Evolutionary conservation across 2,888 invertebrate genomes (phyloP).

Genomic region (Lepidocyrtinus sp.): DNA sequence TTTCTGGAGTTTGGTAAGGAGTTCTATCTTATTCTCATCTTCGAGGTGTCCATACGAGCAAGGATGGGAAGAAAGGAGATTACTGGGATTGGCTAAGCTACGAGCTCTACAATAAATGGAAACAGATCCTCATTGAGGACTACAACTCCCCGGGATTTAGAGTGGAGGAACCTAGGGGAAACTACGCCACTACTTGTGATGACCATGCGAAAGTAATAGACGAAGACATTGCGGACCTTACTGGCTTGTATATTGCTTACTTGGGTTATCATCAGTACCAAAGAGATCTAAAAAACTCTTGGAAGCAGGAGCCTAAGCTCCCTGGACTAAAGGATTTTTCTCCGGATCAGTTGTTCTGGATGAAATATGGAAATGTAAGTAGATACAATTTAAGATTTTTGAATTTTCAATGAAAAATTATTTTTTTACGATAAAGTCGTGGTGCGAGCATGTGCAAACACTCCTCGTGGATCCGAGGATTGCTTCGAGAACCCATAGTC

Average conservation of each 20-base stretch:
- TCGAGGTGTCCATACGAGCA: conserved; percentile 42
- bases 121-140: conserved; percentile 49
- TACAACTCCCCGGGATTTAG: conserved; percentile 50
- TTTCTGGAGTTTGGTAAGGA: too few relatives aligned
- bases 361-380: conserved; percentile 56
- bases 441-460: conserved; percentile 51
- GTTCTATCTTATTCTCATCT: too few relatives aligned
- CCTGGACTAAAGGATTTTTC: conserved; percentile 48
- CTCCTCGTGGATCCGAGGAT: conserved; percentile 40
- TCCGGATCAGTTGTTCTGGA: conserved; percentile 49
- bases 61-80: conserved; percentile 50
- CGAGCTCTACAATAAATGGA: conserved; percentile 55
- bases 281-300: conserved; percentile 39
- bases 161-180: conserved; percentile 49
- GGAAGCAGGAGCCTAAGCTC: conserved; percentile 45
- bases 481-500: conserved; percentile 24
- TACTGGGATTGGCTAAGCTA: conserved; percentile 59
- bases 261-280: conserved; percentile 44
- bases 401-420: background rate
- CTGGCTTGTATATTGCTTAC: conserved; percentile 41
- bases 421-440: conserved; percentile 18
- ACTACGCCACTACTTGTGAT: conserved; percentile 49
- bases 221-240: conserved; percentile 51
- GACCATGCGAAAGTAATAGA: conserved; percentile 49
- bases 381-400: background rate